A percentile compares a stretch with the other conserved stretches of the same genome.
These are phyloP conservation scores for Furnarius figulus DNA, from an alignment of 2,113 vertebrate species.

Conservation along the genomic window DNA sequence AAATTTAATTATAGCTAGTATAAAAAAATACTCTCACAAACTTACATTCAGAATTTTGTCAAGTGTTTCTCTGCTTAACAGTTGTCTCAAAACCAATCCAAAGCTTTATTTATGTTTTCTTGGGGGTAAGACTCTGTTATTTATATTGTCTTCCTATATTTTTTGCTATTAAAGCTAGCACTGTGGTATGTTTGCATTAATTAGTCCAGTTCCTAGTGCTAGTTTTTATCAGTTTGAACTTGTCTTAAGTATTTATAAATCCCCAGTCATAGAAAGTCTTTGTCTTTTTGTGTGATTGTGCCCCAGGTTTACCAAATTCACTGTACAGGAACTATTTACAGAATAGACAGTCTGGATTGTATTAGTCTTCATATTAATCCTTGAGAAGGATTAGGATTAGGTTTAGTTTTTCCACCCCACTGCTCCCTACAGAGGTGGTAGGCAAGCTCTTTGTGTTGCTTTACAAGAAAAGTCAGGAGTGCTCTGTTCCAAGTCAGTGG, in stretches of 20 bases:
- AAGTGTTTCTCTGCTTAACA: not conserved
- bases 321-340: not conserved
- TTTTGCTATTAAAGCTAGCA: not conserved
- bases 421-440: rapidly evolving
- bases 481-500: not conserved
- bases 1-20: not conserved
- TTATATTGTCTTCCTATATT: not conserved
- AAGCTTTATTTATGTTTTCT: not conserved
- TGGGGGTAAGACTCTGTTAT: not conserved
- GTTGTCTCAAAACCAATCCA: not conserved
- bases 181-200: not conserved
- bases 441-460: not conserved
- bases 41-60: not conserved
- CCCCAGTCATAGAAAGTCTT: not conserved
- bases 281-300: not conserved
- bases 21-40: not conserved
- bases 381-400: not conserved
- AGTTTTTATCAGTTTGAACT: not conserved
- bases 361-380: not conserved
- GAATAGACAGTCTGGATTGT: not conserved
- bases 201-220: not conserved
- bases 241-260: not conserved
- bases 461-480: not conserved
- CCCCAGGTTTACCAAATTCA: not conserved
- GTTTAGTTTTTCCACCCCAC: not conserved